Base-by-base conservation (phyloP, 2,113 vertebrate genomes). In the Amphiprion ocellaris region DNA sequence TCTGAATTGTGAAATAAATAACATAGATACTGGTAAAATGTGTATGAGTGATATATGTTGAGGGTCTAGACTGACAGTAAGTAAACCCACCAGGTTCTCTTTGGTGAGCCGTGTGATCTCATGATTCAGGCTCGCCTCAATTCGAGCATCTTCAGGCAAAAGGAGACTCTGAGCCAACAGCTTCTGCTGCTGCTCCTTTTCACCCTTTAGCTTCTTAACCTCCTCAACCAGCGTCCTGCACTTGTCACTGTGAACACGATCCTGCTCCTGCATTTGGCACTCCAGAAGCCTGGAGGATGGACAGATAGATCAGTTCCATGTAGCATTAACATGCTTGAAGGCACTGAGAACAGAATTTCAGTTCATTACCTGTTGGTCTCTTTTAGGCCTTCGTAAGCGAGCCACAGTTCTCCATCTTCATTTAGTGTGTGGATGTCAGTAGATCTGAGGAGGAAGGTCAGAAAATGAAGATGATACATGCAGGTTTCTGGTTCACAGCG, bases 391-490 rank as follows among this genome's bases (percentile, higher is more conserved):
- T 97, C 96, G 92, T 99, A 98, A 90, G 95, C 97, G 94, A 99
- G 94, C 97, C 97, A 98, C 87, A 99, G 95, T 85, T 99, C 98
- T 94, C 97, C 97, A 66, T 99, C 97, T 94, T 99, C 97, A 94
- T 98, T 98, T 93, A 99, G 91, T 75, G 95, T 91, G 81, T 95
- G 96, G 89, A 87, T 95, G 89, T 97, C 94, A 88, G 95, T 83
- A 84, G 95, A 92, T 90, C 98, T 99, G 95, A 93, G 23, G 26
- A 77, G 12, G 12, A 76, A 23, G 10, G 70, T 52, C 30, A 69
- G 9, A 72, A 8, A 55, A 62, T 56, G 8, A 67, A 56, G 47
- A 52, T 9, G 24, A 70, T 52, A 78, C 28, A 2, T 53, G 33
- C 15, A 26, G 15, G 10, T 41, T 50, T 24, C 2, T 46, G 12